These are phyloP conservation scores for Micronycteris hirsuta DNA, from an alignment of 2,113 vertebrate genomes.

Conservation along the genomic window DNA sequence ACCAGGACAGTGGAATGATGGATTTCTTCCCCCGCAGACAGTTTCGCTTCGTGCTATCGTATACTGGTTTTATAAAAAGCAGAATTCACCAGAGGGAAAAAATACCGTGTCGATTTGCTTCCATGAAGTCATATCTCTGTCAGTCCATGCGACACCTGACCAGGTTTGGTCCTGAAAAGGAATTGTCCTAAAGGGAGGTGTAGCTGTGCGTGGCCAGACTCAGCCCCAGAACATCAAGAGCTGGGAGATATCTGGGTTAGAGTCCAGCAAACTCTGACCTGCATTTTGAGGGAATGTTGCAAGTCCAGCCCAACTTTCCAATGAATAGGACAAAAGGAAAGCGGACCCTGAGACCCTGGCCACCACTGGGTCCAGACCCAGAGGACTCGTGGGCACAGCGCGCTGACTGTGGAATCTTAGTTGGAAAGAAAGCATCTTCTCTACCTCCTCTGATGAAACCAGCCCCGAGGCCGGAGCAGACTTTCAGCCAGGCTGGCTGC, in stretches of 20 bases:
- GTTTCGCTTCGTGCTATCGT: background rate
- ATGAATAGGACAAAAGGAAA: accelerated
- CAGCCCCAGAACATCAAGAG: accelerated
- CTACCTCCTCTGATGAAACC: background rate
- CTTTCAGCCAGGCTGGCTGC: background rate
- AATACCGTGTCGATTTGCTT: accelerated
- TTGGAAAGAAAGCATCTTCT: background rate
- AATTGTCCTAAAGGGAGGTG: accelerated
- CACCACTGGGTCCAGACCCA: background rate
- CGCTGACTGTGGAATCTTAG: accelerated
- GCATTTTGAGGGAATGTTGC: background rate
- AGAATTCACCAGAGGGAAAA: background rate
- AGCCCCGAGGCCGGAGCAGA: background rate
- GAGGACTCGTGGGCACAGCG: background rate
- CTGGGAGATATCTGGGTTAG: no score
- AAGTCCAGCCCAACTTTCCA: no score
- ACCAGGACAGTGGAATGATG: accelerated
- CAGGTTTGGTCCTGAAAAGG: background rate
- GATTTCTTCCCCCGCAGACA: background rate
- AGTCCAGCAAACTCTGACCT: background rate
- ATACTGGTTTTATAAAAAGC: background rate
- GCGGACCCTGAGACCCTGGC: background rate
- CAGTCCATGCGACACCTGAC: accelerated
- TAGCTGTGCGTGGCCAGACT: accelerated
- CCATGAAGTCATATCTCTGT: accelerated